phyloP scores from a whole-genome alignment of 1,140 invertebrate genomes.

The Propsilocerus akamusi region DNA sequence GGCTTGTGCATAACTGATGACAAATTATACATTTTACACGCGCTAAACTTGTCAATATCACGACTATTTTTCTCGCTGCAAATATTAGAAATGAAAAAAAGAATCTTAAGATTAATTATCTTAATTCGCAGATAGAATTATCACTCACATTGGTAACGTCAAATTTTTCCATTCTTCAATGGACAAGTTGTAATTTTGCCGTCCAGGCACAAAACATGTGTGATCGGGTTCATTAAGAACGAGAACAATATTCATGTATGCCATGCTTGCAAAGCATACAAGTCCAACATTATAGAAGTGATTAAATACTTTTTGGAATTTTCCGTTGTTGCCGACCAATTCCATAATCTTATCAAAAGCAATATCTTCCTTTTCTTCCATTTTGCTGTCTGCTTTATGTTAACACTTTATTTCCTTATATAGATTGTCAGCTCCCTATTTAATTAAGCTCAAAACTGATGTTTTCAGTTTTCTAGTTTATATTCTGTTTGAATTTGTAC shows the following conservation, averaged over 20 bases:
- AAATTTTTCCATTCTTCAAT: constrained; percentile 7
- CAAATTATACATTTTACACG: constrained; percentile 23
- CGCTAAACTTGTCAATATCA: constrained; percentile 16
- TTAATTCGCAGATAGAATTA: neutral
- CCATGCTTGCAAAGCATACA: constrained; percentile 7
- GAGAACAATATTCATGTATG: constrained; percentile 6
- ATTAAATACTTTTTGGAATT: constrained; percentile 8
- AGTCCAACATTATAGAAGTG: constrained; percentile 7
- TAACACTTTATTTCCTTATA: too few species aligned
- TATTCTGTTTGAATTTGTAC: too few species aligned
- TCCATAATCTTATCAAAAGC: constrained; percentile 8
- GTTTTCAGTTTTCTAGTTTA: too few species aligned
- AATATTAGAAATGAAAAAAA: constrained; percentile 1
- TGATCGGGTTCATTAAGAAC: constrained; percentile 7
- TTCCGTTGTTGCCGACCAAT: constrained; percentile 7
- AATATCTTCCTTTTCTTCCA: neutral
- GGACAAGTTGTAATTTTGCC: constrained; percentile 6
- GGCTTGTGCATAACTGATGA: constrained; percentile 15
- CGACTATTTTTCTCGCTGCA: constrained; percentile 17
- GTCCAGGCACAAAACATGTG: constrained; percentile 8
- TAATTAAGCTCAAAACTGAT: too few species aligned
- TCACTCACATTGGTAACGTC: constrained; percentile 7
- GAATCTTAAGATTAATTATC: neutral
- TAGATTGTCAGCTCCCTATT: too few species aligned
- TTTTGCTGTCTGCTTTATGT: too few species aligned